Conservation (phyloP, 2,797 vertebrate genomes). For the Avahi laniger region DNA sequence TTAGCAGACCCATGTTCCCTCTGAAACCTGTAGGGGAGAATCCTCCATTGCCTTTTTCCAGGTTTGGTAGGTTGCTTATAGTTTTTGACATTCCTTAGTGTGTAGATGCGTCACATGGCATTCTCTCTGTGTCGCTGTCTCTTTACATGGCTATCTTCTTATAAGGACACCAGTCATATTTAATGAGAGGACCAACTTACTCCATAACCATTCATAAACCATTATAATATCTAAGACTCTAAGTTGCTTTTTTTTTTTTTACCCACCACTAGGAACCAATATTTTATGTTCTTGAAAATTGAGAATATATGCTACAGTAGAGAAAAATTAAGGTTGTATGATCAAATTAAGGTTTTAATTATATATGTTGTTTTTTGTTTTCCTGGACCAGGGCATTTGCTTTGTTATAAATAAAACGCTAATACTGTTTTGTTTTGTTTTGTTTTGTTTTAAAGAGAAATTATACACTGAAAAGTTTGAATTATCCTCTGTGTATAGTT, state of each 20-base stretch:
- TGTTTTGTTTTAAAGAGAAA: constrained; percentile 19
- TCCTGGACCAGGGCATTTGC: neutral
- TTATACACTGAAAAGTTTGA: neutral
- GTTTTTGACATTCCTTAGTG: neutral
- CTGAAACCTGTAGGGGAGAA: neutral
- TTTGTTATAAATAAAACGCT: neutral
- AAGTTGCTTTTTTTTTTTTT: neutral
- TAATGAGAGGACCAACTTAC: neutral
- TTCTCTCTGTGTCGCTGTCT: neutral
- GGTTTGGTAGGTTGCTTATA: no score
- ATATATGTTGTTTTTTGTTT: neutral
- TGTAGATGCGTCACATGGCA: neutral
- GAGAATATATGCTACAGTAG: neutral
- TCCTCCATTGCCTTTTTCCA: neutral
- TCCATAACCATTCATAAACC: neutral
- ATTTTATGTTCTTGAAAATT: neutral
- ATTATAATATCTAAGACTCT: neutral
- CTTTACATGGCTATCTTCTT: no score
- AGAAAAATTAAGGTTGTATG: neutral
- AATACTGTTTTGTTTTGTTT: neutral
- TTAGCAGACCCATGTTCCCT: no score
- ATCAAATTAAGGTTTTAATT: neutral
- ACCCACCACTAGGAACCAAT: neutral
- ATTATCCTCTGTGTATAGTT: neutral
- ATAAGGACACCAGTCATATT: neutral